These are phyloP conservation scores for Drosophila neotestacea DNA, from an alignment of 2,888 invertebrate genomes.

Conservation along the genomic window DNA sequence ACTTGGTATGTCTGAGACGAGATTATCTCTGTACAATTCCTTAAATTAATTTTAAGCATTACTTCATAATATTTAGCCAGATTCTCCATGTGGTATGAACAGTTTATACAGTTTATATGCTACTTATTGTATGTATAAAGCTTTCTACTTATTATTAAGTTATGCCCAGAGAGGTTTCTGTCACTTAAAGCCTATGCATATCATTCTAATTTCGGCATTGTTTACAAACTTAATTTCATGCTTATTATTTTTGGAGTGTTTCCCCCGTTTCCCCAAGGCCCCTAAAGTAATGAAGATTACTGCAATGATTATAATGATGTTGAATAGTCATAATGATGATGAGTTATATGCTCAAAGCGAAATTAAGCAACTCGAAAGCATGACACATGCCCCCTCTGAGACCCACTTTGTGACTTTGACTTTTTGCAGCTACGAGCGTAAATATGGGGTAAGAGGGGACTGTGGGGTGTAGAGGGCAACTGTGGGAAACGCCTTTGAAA, in stretches of 20 bases:
- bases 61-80: not conserved
- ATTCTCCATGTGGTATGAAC: too few relatives aligned
- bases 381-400: slow-evolving; percentile 22
- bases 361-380: slow-evolving; percentile 54
- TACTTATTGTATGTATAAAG: not conserved
- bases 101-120: not conserved
- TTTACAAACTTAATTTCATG: slow-evolving; percentile 66
- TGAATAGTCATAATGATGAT: slow-evolving; percentile 43
- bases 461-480: not conserved
- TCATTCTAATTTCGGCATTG: slow-evolving; percentile 33
- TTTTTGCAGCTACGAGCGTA: slow-evolving; percentile 38
- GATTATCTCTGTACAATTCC: too few relatives aligned
- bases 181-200: slow-evolving; percentile 47
- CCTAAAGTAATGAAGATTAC: slow-evolving; percentile 9
- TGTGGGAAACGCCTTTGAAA: slow-evolving; percentile 25
- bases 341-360: slow-evolving; percentile 61
- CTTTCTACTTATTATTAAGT: slow-evolving; percentile 6
- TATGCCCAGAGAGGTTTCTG: not conserved
- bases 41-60: not conserved
- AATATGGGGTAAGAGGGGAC: not conserved
- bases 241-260: slow-evolving; percentile 58
- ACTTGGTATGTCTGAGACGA: too few relatives aligned
- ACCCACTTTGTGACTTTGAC: slow-evolving; percentile 48
- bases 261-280: slow-evolving; percentile 26
- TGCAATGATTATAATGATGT: slow-evolving; percentile 2